phyloP scores from a whole-genome alignment of 2,888 invertebrate genomes.

The Pachydiplax longipennis region DNA sequence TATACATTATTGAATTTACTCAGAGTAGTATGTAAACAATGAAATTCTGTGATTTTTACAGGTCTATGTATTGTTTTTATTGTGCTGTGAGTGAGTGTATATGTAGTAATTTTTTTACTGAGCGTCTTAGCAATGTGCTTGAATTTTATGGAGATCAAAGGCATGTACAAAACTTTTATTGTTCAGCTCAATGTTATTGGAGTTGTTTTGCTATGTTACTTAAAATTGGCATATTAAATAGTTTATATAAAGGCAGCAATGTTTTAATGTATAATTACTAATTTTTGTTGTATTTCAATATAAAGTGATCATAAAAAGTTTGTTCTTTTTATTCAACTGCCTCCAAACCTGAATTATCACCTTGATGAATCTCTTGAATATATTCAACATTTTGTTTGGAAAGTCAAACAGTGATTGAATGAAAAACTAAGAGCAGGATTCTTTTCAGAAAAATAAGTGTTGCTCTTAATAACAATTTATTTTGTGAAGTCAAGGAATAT shows the following conservation, averaged over 20 bases:
- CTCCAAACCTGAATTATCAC: too few species aligned
- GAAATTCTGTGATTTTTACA: conserved; percentile 35
- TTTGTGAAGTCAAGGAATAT: too few species aligned
- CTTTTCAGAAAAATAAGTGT: too few species aligned
- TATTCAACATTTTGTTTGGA: too few species aligned
- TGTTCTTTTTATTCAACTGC: too few species aligned
- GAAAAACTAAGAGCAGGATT: too few species aligned
- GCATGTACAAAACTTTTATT: conserved; percentile 30
- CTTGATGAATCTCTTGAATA: too few species aligned
- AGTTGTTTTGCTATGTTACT: conserved; percentile 44
- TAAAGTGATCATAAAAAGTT: background rate
- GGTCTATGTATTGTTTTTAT: conserved; percentile 34
- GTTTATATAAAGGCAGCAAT: conserved; percentile 18
- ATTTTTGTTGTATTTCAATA: background rate
- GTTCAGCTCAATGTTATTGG: conserved; percentile 39
- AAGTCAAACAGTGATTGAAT: too few species aligned
- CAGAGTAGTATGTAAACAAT: conserved; percentile 13
- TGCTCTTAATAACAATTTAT: too few species aligned
- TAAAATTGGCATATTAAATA: conserved; percentile 40
- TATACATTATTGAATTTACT: background rate
- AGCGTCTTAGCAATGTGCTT: conserved; percentile 12
- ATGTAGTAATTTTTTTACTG: conserved; percentile 33
- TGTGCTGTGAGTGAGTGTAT: conserved; percentile 40
- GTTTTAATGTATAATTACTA: background rate
- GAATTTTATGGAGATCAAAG: conserved; percentile 5